Percentiles rank a stretch among this genome's conserved stretches.
Conservation (phyloP, 2,888 invertebrate species). For the Oithona nana region DNA sequence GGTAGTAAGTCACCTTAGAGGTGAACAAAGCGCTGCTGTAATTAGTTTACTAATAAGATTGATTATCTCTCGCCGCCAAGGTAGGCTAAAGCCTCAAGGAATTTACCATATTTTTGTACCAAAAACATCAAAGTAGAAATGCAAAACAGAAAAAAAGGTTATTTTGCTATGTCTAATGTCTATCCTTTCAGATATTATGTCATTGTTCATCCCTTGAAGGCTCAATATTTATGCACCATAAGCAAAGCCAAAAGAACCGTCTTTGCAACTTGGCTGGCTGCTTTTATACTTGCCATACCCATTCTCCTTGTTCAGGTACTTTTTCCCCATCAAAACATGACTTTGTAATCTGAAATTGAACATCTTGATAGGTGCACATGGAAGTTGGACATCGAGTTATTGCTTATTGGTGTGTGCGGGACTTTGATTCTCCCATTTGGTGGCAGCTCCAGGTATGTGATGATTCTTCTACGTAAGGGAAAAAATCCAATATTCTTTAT, state of each 20-base stretch:
- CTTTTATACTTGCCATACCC: slow-evolving; percentile 40
- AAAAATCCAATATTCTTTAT: too few relatives aligned
- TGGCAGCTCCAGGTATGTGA: slow-evolving; percentile 30
- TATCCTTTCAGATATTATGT: slow-evolving; percentile 41
- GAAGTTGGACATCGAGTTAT: slow-evolving; percentile 28
- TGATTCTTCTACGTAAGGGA: too few relatives aligned
- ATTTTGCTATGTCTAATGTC: background rate
- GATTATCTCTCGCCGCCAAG: too few relatives aligned
- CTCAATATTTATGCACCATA: slow-evolving; percentile 47
- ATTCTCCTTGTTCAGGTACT: slow-evolving; percentile 42
- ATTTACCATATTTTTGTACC: too few relatives aligned
- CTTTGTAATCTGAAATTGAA: too few relatives aligned
- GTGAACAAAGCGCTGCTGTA: too few relatives aligned
- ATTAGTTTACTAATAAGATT: too few relatives aligned
- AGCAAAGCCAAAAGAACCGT: slow-evolving; percentile 43
- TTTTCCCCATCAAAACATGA: too few relatives aligned
- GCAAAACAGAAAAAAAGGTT: background rate
- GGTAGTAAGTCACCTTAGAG: too few relatives aligned
- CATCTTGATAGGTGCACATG: slow-evolving; percentile 29
- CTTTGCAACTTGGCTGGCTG: slow-evolving; percentile 38
- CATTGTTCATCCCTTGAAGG: slow-evolving; percentile 47
- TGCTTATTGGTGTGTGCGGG: slow-evolving; percentile 40
- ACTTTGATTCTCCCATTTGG: slow-evolving; percentile 24
- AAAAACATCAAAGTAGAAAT: too few relatives aligned
- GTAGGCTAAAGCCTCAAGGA: too few relatives aligned